Evolutionary conservation across 2,113 vertebrate species (phyloP).

Genomic region (Macquaria ambigua): DNA sequence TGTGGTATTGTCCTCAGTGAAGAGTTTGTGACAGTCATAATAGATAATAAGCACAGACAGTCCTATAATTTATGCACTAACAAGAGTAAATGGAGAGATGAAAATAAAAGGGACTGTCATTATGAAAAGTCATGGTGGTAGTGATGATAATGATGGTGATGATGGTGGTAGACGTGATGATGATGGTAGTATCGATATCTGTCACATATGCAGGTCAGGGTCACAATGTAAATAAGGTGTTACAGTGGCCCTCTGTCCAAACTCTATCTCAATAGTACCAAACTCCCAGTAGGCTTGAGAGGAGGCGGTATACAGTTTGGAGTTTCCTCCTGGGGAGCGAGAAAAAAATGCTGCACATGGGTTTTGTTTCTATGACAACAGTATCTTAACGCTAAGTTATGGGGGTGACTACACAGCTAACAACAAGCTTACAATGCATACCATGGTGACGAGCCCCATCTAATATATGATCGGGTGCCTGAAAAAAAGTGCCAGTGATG

Average conservation of each 20-base stretch:
- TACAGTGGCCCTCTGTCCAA: neutral
- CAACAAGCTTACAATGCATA: too few relatives aligned
- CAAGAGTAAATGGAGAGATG: slow-evolving; percentile 10
- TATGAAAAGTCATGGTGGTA: neutral
- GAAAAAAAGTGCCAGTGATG: too few relatives aligned
- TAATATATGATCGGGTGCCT: too few relatives aligned
- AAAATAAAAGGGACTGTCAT: neutral
- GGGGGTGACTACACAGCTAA: too few relatives aligned
- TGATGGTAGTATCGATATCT: neutral
- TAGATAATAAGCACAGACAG: slow-evolving; percentile 33
- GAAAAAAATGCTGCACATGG: too few relatives aligned
- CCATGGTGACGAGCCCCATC: too few relatives aligned
- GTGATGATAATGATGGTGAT: neutral
- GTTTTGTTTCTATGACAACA: too few relatives aligned
- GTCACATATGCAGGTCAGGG: neutral
- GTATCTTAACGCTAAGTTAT: too few relatives aligned
- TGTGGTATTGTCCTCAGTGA: neutral
- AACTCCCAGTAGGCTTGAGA: neutral
- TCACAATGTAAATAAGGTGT: neutral
- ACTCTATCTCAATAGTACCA: neutral
- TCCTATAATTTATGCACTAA: slow-evolving; percentile 12
- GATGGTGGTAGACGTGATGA: neutral
- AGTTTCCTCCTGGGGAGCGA: too few relatives aligned
- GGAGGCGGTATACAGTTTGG: neutral
- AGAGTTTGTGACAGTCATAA: slow-evolving; percentile 32